These are phyloP conservation scores for Naso thynnoides DNA, from an alignment of 2,797 vertebrate species.

Conservation along the genomic window DNA sequence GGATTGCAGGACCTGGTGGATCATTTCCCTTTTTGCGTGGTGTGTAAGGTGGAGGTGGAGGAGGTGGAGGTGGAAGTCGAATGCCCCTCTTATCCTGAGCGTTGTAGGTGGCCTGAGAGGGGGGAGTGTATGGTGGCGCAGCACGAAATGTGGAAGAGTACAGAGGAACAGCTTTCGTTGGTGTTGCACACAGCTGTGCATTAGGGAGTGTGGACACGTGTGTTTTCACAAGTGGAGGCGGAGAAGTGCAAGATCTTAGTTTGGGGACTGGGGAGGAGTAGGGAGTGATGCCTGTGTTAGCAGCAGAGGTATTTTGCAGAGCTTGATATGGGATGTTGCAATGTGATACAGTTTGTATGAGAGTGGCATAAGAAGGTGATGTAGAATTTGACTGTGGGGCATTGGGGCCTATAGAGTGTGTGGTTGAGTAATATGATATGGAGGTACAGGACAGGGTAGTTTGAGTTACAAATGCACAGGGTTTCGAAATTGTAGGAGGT, in stretches of 20 bases:
- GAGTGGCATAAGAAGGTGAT: slow-evolving; percentile 74
- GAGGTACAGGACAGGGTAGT: slow-evolving; percentile 80
- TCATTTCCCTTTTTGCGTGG: slow-evolving; percentile 82
- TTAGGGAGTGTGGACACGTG: slow-evolving; percentile 69
- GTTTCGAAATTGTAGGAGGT: slow-evolving; percentile 49
- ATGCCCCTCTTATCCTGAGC: slow-evolving; percentile 86
- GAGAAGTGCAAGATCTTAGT: slow-evolving; percentile 77
- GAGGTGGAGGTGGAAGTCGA: slow-evolving; percentile 84
- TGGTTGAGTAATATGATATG: slow-evolving; percentile 80
- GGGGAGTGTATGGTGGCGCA: slow-evolving; percentile 80
- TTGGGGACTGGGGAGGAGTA: slow-evolving; percentile 75
- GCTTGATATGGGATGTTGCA: slow-evolving; percentile 81
- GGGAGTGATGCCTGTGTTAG: slow-evolving; percentile 63
- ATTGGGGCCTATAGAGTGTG: slow-evolving; percentile 60
- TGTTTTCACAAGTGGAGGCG: slow-evolving; percentile 70
- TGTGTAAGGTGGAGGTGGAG: slow-evolving; percentile 86
- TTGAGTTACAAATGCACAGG: slow-evolving; percentile 78
- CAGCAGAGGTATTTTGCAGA: slow-evolving; percentile 68
- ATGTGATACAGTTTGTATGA: slow-evolving; percentile 80
- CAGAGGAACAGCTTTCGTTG: slow-evolving; percentile 80
- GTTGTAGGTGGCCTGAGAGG: slow-evolving; percentile 79
- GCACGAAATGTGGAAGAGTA: slow-evolving; percentile 83
- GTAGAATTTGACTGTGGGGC: slow-evolving; percentile 50
- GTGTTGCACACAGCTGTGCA: slow-evolving; percentile 65
- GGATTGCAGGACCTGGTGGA: slow-evolving; percentile 46